Evolutionary conservation across 53 echinoderm and acorn worm genomes (phyloP).

Genomic region (Luidia sarsii): DNA sequence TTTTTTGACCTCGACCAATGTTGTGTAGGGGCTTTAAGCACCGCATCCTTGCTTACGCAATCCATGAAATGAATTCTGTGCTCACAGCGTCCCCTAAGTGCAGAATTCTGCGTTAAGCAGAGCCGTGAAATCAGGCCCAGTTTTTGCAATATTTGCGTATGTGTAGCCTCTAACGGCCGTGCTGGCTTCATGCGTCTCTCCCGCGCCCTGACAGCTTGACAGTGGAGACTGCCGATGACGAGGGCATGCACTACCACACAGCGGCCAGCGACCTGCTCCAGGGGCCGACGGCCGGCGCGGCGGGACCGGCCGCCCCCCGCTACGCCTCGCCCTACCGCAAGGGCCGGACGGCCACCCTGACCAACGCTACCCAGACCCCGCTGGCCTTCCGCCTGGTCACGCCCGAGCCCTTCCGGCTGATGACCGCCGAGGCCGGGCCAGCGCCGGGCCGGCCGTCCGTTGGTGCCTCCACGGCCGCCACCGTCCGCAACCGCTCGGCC

Average conservation of each 20-base stretch:
- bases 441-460: neutral
- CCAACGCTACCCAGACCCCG: slow-evolving; percentile 96
- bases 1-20: no score
- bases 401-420: slow-evolving; percentile 79
- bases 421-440: slow-evolving; percentile 74
- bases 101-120: no score
- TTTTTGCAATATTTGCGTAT: no score
- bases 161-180: no score
- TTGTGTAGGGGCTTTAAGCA: no score
- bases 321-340: slow-evolving; percentile 55
- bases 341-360: slow-evolving; percentile 77
- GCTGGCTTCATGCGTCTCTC: no score
- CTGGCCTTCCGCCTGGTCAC: slow-evolving; percentile 82
- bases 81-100: no score
- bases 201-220: no score
- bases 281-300: no score
- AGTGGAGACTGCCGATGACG: slow-evolving; percentile 89
- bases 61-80: no score
- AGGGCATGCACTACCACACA: slow-evolving; percentile 90
- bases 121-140: no score
- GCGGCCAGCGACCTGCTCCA: slow-evolving; percentile 93
- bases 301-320: slow-evolving; percentile 43
- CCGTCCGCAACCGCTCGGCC: slow-evolving; percentile 14
- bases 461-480: neutral
- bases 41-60: no score